A percentile compares a stretch with the other conserved stretches of the same genome.
These are phyloP conservation scores for Albula goreensis DNA, from an alignment of 2,113 vertebrate species.

Conservation along the genomic window DNA sequence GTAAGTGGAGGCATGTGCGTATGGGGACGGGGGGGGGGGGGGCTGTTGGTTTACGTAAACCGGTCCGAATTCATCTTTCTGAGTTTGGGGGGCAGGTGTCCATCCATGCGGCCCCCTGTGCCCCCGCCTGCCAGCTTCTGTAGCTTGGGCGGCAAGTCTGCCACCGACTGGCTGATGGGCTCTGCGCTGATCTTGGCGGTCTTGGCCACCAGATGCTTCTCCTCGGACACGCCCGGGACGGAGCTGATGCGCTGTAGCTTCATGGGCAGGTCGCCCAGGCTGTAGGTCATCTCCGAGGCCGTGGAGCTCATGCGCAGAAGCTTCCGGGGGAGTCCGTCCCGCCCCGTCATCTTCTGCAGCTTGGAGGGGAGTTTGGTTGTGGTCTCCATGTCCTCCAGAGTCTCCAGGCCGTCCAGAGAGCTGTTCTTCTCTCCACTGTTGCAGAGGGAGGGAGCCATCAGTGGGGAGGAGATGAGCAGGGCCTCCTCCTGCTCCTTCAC, in stretches of 20 bases:
- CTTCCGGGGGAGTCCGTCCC: constrained; percentile 94
- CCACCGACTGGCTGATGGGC: constrained; percentile 95
- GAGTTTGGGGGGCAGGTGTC: constrained; percentile 93
- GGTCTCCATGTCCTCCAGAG: constrained; percentile 83
- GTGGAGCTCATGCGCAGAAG: constrained; percentile 97
- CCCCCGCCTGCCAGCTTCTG: constrained; percentile 85
- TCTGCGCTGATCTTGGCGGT: constrained; percentile 84
- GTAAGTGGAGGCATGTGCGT: constrained; percentile 45
- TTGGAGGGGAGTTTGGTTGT: constrained; percentile 88
- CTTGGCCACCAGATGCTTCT: constrained; percentile 84
- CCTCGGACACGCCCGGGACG: constrained; percentile 92
- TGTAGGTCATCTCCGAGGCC: constrained; percentile 97
- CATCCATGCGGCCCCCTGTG: constrained; percentile 83
- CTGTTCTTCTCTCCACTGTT: constrained; percentile 91
- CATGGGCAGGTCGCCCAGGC: constrained; percentile 93
- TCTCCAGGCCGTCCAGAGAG: constrained; percentile 92
- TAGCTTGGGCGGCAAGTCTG: constrained; percentile 95
- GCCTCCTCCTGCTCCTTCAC: constrained; percentile 97
- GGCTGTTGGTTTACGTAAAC: constrained; percentile 79
- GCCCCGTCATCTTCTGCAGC: constrained; percentile 95
- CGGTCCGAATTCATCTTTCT: constrained; percentile 98
- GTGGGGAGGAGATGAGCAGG: constrained; percentile 92
- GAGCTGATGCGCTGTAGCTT: constrained; percentile 99
- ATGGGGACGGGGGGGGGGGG: neutral
- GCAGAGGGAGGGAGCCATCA: constrained; percentile 90